These are phyloP conservation scores for Coranthus polyacanthus DNA, from an alignment of 2,797 vertebrate species.

Conservation along the genomic window DNA sequence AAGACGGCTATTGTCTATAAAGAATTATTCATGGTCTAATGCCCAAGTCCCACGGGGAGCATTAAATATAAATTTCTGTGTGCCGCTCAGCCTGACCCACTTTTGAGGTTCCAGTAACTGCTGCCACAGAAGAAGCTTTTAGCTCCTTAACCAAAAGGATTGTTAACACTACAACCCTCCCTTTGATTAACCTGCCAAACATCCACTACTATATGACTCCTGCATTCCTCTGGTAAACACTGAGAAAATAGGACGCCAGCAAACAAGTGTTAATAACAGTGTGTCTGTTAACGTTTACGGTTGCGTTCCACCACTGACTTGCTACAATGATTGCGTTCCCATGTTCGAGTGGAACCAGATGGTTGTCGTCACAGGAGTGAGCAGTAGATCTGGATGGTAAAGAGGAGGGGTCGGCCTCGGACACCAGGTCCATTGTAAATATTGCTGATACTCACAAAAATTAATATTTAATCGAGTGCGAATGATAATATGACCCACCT, in stretches of 20 bases:
- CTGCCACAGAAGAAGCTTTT: slow-evolving; percentile 73
- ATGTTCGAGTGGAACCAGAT: slow-evolving; percentile 77
- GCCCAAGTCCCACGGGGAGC: slow-evolving; percentile 73
- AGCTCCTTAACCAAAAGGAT: slow-evolving; percentile 70
- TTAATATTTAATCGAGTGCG: too few relatives aligned
- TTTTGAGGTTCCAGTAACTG: slow-evolving; percentile 75
- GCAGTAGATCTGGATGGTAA: slow-evolving; percentile 60
- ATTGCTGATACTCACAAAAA: too few relatives aligned
- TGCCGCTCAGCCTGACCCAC: slow-evolving; percentile 81
- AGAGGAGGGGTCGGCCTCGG: slow-evolving; percentile 55
- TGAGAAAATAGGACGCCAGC: too few relatives aligned
- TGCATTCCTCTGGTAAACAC: too few relatives aligned
- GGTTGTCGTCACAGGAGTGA: slow-evolving; percentile 74
- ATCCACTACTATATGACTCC: slow-evolving; percentile 43
- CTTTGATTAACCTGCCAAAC: slow-evolving; percentile 68
- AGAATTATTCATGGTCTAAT: slow-evolving; percentile 78
- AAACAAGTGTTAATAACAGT: too few relatives aligned
- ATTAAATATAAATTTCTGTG: slow-evolving; percentile 84
- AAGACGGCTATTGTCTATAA: slow-evolving; percentile 56
- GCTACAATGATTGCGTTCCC: slow-evolving; percentile 43
- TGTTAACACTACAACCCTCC: slow-evolving; percentile 49
- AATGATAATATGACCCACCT: too few relatives aligned
- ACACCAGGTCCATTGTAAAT: too few relatives aligned
- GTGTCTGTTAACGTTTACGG: slow-evolving; percentile 42
- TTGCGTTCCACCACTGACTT: slow-evolving; percentile 54